Evolutionary conservation across 1,140 invertebrate species (phyloP), one percentile per base, ranked within the genome.

Genomic region (Cheumatopsyche charites): DNA sequence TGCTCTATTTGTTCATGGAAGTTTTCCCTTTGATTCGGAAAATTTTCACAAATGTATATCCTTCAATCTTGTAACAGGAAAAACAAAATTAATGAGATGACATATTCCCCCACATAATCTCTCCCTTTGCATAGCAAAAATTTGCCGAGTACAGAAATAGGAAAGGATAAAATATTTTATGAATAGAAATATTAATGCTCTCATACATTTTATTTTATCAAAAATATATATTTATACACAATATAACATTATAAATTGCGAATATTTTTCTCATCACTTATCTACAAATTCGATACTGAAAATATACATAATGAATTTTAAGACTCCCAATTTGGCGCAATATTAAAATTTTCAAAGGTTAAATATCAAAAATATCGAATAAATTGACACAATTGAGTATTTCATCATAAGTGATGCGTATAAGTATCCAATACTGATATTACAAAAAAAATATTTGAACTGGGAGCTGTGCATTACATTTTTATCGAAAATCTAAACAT

Each of bases 21-120:
- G 21, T 13, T 67, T 67, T 26, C 4, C 7, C 15, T 58, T 47
- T 68, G 41, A 55, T 17, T 12, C 67, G 9, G 25, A 41, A 68
- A 58, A 55, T 55, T 52, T 55, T 68, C 12, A 68, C 55, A 36
- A 36, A 36, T 36, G 36, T 58, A 19, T 11, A 45, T 6, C 41
- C 12, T 45, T 13, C 29, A 41, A 63, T n/a, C 47, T 55, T 29
- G 52, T 70, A 41, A 13, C 15, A 58, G 62, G 62, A 55, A 43
- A 43, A 19, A 23, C 6, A n/a, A 73, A 73, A 73, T 73, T 73
- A 73, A 73, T 73, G 68, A 70, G 66, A 73, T 73, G 67, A 73
- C 66, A 66, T 66, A 61, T 70, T 23, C 52, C 72, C 62, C 49
- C 15, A 6, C 25, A 13, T 15, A 55, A 62, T 21, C 12, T 41